These are phyloP conservation scores for Squalus acanthias DNA, from an alignment of 2,797 vertebrate genomes.

Conservation along the genomic window DNA sequence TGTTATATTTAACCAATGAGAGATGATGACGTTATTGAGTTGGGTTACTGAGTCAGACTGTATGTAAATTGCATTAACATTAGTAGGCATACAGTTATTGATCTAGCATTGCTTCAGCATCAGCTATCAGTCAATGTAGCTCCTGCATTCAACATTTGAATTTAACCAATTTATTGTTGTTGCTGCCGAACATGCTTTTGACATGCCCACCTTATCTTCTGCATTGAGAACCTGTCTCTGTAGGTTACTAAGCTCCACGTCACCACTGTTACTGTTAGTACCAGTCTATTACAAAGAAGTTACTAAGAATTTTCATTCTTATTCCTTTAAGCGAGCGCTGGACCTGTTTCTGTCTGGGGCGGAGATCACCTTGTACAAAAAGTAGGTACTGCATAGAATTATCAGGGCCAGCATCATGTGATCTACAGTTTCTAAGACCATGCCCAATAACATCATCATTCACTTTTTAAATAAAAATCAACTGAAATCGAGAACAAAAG, in stretches of 20 bases:
- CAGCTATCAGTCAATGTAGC: neutral
- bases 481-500: neutral
- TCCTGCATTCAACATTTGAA: neutral
- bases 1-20: neutral
- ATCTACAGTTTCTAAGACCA: neutral
- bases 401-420: no score
- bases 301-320: no score
- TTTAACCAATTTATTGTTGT: conserved; percentile 61
- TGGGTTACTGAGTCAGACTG: neutral
- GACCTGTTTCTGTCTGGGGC: no score
- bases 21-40: neutral
- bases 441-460: neutral
- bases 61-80: neutral
- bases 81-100: neutral
- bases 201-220: conserved; percentile 67
- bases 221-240: conserved; percentile 86
- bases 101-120: neutral
- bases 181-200: conserved; percentile 76
- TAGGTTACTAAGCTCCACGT: conserved; percentile 86
- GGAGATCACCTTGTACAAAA: no score
- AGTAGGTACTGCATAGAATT: no score
- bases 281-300: no score
- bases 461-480: neutral
- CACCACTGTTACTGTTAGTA: conserved; percentile 52
- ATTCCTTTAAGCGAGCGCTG: no score